Conservation (phyloP, 1,140 invertebrate genomes). For the Drosophila burlai region DNA sequence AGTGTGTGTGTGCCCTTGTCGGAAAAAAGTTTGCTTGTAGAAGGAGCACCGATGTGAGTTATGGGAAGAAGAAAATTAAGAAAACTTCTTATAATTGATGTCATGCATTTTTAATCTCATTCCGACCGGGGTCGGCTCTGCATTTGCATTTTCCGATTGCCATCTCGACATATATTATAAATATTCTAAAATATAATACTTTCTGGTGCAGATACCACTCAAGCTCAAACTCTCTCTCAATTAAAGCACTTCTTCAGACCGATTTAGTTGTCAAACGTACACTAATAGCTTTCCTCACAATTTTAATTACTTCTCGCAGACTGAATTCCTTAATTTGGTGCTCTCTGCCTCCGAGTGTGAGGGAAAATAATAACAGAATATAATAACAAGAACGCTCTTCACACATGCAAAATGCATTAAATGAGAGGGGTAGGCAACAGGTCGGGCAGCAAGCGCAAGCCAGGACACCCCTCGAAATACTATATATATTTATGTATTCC, state of each 20-base stretch:
- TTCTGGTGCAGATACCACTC: slow-evolving; percentile 11
- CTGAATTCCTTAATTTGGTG: slow-evolving; percentile 57
- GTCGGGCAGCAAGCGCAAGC: slow-evolving; percentile 29
- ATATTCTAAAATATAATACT: slow-evolving; percentile 15
- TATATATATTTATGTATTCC: background rate
- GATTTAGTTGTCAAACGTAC: slow-evolving; percentile 25
- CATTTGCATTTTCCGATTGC: slow-evolving; percentile 41
- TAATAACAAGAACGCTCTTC: slow-evolving; percentile 27
- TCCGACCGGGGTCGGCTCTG: slow-evolving; percentile 24
- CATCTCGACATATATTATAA: background rate
- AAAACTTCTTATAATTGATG: slow-evolving; percentile 81
- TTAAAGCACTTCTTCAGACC: slow-evolving; percentile 28
- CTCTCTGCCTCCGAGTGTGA: slow-evolving; percentile 33
- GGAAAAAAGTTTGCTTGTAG: slow-evolving; percentile 58
- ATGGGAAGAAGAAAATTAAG: slow-evolving; percentile 73
- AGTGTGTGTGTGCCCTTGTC: slow-evolving; percentile 46
- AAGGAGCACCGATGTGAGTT: slow-evolving; percentile 66
- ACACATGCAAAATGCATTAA: slow-evolving; percentile 67
- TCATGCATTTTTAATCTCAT: slow-evolving; percentile 72
- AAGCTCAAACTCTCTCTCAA: slow-evolving; percentile 10
- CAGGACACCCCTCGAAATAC: slow-evolving; percentile 24
- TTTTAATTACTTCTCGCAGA: slow-evolving; percentile 49
- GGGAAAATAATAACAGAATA: slow-evolving; percentile 15
- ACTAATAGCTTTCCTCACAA: slow-evolving; percentile 33
- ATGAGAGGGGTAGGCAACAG: slow-evolving; percentile 21